These are phyloP conservation scores for Amiota communis DNA, from an alignment of 2,888 invertebrate genomes.

Conservation along the genomic window DNA sequence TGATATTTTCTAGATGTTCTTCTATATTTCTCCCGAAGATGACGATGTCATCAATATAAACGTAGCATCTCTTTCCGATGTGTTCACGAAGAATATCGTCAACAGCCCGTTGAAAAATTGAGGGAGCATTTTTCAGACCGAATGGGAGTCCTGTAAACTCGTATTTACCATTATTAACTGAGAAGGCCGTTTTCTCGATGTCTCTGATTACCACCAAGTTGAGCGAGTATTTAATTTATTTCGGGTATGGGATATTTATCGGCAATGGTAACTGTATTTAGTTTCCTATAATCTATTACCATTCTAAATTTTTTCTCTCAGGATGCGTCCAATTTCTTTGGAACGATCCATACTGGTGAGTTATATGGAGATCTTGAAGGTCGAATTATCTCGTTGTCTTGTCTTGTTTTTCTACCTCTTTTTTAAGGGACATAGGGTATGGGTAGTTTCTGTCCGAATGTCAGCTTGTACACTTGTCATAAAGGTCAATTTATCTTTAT, in stretches of 20 bases:
- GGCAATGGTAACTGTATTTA: conserved; percentile 19
- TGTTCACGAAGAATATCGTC: conserved; percentile 22
- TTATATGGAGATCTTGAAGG: conserved; percentile 3
- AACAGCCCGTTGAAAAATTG: conserved; percentile 26
- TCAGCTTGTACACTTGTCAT: neutral
- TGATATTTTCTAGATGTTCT: conserved; percentile 10
- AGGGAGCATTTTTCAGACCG: conserved; percentile 22
- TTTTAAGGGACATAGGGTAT: neutral
- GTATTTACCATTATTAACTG: conserved; percentile 27
- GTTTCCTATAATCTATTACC: conserved; percentile 30
- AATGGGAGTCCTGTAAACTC: conserved; percentile 23
- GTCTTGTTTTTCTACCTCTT: conserved; percentile 3
- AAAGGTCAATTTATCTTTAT: neutral
- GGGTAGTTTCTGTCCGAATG: neutral
- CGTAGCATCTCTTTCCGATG: conserved; percentile 25
- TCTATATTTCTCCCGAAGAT: conserved; percentile 1
- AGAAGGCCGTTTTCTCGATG: conserved; percentile 28
- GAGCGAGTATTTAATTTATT: conserved; percentile 11
- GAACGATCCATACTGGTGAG: too few relatives aligned
- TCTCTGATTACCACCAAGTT: conserved; percentile 6
- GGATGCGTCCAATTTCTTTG: conserved; percentile 17
- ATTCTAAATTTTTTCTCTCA: conserved; percentile 21
- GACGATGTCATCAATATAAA: conserved; percentile 23
- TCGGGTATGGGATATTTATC: conserved; percentile 27
- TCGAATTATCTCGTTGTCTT: neutral